Evolutionary conservation across 2,113 vertebrate genomes (phyloP).

Genomic region (Nannospalax galili): DNA sequence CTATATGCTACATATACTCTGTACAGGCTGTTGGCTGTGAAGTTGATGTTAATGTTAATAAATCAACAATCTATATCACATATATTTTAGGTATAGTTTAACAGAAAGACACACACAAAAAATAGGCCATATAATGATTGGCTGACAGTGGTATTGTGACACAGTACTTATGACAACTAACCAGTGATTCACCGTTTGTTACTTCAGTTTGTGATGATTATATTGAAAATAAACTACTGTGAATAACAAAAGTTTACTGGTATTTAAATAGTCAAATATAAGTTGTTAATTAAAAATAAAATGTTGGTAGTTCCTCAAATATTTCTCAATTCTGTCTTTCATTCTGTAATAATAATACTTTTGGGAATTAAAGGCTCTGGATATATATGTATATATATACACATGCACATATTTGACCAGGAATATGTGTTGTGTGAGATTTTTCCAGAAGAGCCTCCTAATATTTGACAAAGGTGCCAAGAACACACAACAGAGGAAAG

Average conservation of each 20-base stretch:
- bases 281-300: neutral
- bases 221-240: neutral
- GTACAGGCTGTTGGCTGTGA: neutral
- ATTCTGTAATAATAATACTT: neutral
- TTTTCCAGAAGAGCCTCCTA: no score
- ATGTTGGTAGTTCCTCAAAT: neutral
- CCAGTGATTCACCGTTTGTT: neutral
- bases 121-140: neutral
- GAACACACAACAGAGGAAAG: no score
- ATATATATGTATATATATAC: neutral
- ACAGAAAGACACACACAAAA: neutral
- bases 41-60: neutral
- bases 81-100: neutral
- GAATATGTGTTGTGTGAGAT: neutral
- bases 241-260: neutral
- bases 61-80: neutral
- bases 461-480: no score
- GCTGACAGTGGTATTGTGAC: neutral
- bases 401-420: neutral
- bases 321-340: slow-evolving; percentile 13
- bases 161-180: neutral
- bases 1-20: neutral
- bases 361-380: neutral
- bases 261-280: neutral
- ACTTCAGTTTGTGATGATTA: neutral